Evolutionary conservation across 2,113 vertebrate genomes (phyloP), one percentile per base, ranked within the genome.

Genomic region (Serinus canaria): DNA sequence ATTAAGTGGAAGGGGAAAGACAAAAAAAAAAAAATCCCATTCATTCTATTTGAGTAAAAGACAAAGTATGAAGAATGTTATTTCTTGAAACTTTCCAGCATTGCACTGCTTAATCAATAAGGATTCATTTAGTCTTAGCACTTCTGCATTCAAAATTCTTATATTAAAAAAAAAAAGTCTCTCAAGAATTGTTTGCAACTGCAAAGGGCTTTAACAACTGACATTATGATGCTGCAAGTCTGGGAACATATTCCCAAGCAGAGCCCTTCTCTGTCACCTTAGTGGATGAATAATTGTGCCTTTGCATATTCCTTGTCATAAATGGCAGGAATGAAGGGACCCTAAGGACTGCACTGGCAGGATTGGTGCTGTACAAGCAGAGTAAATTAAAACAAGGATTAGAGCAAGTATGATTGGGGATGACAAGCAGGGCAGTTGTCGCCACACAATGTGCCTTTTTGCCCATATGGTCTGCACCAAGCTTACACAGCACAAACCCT

Each of bases 381-480:
- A 98, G 99, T 98, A 99, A 99, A 99, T 99, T 99, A 99, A 99
- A 99, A 98, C 98, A 97, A 98, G 98, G 99, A 99, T 99, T 98
- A 99, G 98, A 98, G 98, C 97, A 96, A 98, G 98, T 96, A 94
- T 98, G 98, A 99, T 98, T 98, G 98, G 98, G 98, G 98, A 98
- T 99, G 99, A 99, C 99, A 99, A 98, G 98, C 98, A 98, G 98
- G 98, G 98, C 97, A 97, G 98, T 98, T 93, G 97, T 96, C 80
- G 97, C 97, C 98, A 90, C 97, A 96, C 98, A 97, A 97, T 92
- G 96, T 98, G 98, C 96, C 97, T 97, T 97, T 98, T 97, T 98
- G 98, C 97, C 98, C 98, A 98, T 98, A 98, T 99, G 99, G 97
- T 99, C 98, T 98, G 98, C 70, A 97, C 98, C 95, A 98, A 97